Evolutionary conservation across 53 echinoderm and acorn worm species (phyloP).

Genomic region (Astropecten irregularis): DNA sequence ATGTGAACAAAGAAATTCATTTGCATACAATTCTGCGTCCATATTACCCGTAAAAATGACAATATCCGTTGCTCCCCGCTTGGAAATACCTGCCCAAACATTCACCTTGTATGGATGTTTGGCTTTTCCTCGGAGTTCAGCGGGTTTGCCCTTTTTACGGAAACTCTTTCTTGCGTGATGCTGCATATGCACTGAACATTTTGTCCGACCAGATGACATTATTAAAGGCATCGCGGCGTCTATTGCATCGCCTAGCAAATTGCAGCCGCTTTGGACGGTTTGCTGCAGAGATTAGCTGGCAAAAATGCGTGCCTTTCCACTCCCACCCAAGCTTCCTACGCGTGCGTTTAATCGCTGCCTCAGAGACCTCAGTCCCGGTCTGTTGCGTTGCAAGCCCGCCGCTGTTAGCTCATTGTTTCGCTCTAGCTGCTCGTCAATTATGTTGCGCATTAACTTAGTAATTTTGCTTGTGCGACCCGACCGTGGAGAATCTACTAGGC

Average conservation of each 20-base stretch:
- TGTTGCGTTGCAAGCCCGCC: neutral
- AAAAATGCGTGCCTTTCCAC: neutral
- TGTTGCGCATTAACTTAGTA: neutral
- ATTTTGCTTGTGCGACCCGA: neutral
- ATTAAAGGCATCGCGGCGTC: constrained; percentile 25
- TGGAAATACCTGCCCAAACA: constrained; percentile 64
- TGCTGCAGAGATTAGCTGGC: constrained; percentile 1
- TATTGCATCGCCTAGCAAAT: constrained; percentile 10
- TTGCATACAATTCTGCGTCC: constrained; percentile 34
- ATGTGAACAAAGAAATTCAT: neutral
- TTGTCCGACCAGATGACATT: constrained; percentile 53
- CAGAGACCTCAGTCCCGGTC: neutral
- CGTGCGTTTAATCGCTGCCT: constrained; percentile 16
- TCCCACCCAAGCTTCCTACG: constrained; percentile 35
- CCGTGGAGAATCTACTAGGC: neutral
- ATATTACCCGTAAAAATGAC: constrained; percentile 54
- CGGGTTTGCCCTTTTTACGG: neutral
- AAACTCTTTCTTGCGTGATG: constrained; percentile 31
- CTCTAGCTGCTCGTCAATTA: neutral
- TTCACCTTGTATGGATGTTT: constrained; percentile 54
- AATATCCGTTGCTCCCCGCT: constrained; percentile 43
- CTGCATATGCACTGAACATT: constrained; percentile 27
- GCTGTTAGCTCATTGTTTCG: constrained; percentile 19
- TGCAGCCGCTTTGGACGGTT: constrained; percentile 21
- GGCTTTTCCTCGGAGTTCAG: constrained; percentile 11